These are phyloP conservation scores for Scalopus aquaticus DNA, from an alignment of 2,113 vertebrate genomes.

Conservation along the genomic window DNA sequence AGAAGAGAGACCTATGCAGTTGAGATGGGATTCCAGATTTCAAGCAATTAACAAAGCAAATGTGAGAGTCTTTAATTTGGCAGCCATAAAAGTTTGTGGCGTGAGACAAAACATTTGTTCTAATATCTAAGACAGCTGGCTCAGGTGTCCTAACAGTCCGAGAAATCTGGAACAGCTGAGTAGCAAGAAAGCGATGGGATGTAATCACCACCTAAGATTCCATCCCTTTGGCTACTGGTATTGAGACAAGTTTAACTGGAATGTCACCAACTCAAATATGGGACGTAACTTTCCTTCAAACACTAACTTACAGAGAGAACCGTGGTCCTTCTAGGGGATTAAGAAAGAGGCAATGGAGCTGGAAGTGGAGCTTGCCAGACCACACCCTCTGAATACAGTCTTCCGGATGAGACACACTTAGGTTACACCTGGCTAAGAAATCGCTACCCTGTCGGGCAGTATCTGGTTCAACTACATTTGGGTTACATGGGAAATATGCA, in stretches of 20 bases:
- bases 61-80: not conserved
- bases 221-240: not conserved
- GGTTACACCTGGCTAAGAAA: not conserved
- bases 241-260: not conserved
- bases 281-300: not conserved
- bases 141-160: not conserved
- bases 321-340: not conserved
- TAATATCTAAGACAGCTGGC: not conserved
- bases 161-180: not conserved
- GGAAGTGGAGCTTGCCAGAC: not conserved
- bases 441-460: not conserved
- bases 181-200: not conserved
- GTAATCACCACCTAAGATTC: not conserved
- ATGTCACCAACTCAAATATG: not conserved
- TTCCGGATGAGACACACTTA: not conserved
- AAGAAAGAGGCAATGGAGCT: not conserved
- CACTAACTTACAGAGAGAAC: not conserved
- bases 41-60: not conserved
- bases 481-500: not conserved
- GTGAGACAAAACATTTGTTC: too few species aligned
- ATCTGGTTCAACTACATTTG: not conserved
- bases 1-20: too few species aligned
- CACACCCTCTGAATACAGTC: not conserved
- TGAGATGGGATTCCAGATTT: too few species aligned
- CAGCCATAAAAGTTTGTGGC: not conserved